Base-by-base conservation (phyloP, 2,797 vertebrate genomes). In the Echeneis naucrates region DNA sequence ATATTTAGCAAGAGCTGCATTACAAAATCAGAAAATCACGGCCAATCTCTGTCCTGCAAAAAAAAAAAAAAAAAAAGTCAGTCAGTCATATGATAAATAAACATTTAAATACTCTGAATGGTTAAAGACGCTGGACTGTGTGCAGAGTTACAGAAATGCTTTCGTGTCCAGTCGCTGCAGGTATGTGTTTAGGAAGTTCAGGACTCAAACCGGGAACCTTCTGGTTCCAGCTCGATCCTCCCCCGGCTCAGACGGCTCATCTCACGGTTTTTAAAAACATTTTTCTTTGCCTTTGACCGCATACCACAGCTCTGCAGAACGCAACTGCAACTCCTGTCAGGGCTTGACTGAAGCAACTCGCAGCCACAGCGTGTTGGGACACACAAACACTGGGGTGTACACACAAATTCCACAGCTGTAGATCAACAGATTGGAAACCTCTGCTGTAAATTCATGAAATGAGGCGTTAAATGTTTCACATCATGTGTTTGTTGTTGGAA, bases 371-470 rank as follows among this genome's bases (percentile, higher is more conserved):
- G 50, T 52, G 69, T 53, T 38, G 32, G 27, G 26, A 80, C 54
- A 81, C 55, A 63, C 70, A 40, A 13, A 40, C 14, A 5, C 38
- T 40, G n/a, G 26, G 27, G 40, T 9, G 27, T 54, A n/a, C n/a
- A n/a, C n/a, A 55, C 26, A 21, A 84, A 87, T 85, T 84, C 86
- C 85, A 68, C 78, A 71, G 78, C 59, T 78, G 45, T 9, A 66
- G 65, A 71, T 59, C 60, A 63, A 48, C 54, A 50, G 21, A 73
- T 79, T 60, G 47, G 14, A 67, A 73, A 32, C 12, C 5, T 5
- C 1, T 16, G 19, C 33, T 55, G 4, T 68, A n/a, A 40, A 77
- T 61, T 71, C 19, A 75, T 30, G 26, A 80, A 77, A 75, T 63
- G 51, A 67, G 45, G 23, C 40, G 4, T 14, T 19, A 21, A 5